Evolutionary conservation across 2,888 invertebrate species (phyloP).

Genomic region (Hedychridium roseum): DNA sequence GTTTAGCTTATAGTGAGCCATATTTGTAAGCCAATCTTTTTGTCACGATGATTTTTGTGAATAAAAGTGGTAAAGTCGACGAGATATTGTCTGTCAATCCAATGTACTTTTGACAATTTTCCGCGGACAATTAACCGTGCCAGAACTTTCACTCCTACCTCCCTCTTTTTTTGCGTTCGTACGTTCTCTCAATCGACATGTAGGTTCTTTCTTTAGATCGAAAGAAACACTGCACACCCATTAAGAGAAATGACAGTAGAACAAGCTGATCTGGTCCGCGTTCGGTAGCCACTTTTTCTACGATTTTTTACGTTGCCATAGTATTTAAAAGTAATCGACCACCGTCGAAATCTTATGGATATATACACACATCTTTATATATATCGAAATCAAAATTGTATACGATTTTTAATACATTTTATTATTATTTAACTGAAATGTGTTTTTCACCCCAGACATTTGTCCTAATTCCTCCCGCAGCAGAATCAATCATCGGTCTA

Average conservation of each 20-base stretch:
- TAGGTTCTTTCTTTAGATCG: constrained; percentile 16
- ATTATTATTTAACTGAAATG: constrained; percentile 56
- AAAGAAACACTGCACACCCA: constrained; percentile 2
- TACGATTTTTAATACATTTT: constrained; percentile 63
- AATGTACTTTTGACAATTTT: constrained; percentile 20
- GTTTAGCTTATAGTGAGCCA: constrained; percentile 38
- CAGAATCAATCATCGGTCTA: too few relatives aligned
- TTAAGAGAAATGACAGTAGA: not conserved
- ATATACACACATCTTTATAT: constrained; percentile 5
- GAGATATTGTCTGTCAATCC: constrained; percentile 41
- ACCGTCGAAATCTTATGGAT: constrained; percentile 4
- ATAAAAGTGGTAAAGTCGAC: constrained; percentile 50
- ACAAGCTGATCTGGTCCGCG: constrained; percentile 8
- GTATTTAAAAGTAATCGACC: constrained; percentile 42
- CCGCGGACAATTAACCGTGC: not conserved
- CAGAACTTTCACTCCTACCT: not conserved
- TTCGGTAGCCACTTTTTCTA: constrained; percentile 28
- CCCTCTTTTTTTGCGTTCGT: constrained; percentile 17
- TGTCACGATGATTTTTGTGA: constrained; percentile 57
- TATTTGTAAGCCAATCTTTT: constrained; percentile 56
- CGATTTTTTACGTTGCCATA: constrained; percentile 52
- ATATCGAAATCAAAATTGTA: constrained; percentile 59
- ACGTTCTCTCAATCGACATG: constrained; percentile 17
- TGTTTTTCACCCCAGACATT: constrained; percentile 22
- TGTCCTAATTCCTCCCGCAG: too few relatives aligned